Base-by-base conservation (phyloP, 1,140 invertebrate species). In the Sweltsa coloradensis region DNA sequence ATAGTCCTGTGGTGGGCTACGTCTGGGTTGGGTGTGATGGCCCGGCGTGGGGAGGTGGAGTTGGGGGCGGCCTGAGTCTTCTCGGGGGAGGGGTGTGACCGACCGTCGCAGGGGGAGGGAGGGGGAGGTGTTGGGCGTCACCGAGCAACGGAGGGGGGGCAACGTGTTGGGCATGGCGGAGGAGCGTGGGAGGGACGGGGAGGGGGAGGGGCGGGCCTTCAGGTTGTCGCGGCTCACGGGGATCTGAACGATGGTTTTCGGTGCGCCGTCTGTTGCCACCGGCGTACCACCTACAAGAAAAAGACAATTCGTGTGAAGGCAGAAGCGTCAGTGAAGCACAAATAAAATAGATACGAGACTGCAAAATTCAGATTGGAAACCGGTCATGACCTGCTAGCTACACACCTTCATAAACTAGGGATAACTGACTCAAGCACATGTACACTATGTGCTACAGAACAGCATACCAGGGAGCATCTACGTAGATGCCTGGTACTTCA, bases 21-120 rank as follows among this genome's bases (percentile, higher is more conserved):
- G 42, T 83, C 79, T 0, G 83, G 81, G 45, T 83, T 85, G 0
- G 84, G 85, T 0, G 84, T 88, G 14, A 86, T 82, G 34, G 84
- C 83, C 44, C 83, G 67, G 57, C 83, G 67, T 1, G 72, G 74
- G 41, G 66, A 19, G n/a, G 42, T 24, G 3, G 25, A 22, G n/a
- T n/a, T n/a, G n/a, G 5, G 22, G 4, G 24, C 37, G 26, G 23
- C 29, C 14, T n/a, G 22, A 25, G 34, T 19, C 34, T 45, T 40
- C 43, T 50, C 49, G 14, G 24, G 64, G 57, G 41, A 58, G 57
- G 13, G 57, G 57, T 23, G 58, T 61, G 2, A 61, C 49, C 25
- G 58, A 41, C 19, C 29, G 31, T 21, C 41, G 27, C n/a, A n/a
- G n/a, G n/a, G n/a, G n/a, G n/a, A n/a, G n/a, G 25, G 25, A 16